Percentiles rank a stretch among this genome's conserved stretches.
These are phyloP conservation scores for Lottia scabra DNA, from an alignment of 2,888 invertebrate species.

Conservation along the genomic window DNA sequence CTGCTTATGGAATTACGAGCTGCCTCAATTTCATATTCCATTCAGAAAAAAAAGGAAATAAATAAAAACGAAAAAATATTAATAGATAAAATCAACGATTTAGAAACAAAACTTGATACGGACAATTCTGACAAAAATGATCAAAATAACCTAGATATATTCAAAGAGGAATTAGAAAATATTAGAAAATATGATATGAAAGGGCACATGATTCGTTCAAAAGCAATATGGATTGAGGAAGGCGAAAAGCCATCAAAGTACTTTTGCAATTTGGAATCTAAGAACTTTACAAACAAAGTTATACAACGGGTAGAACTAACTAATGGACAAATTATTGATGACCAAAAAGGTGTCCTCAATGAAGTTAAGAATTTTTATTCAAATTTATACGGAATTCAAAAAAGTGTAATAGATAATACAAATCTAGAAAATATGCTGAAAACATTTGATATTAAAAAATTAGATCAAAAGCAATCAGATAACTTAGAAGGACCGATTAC, in stretches of 20 bases:
- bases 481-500: not conserved
- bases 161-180: no score
- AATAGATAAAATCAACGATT: not conserved
- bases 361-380: not conserved
- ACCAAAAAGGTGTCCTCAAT: not conserved
- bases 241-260: constrained; percentile 2
- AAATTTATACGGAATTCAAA: not conserved
- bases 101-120: not conserved
- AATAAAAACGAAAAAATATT: not conserved
- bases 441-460: not conserved
- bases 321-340: not conserved
- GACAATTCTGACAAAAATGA: no score
- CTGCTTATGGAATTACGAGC: constrained; percentile 1
- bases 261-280: not conserved
- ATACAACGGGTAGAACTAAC: not conserved
- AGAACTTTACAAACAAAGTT: no score
- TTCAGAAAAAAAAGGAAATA: not conserved
- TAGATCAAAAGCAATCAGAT: not conserved
- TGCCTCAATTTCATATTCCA: not conserved
- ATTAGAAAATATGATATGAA: not conserved
- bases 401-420: not conserved
- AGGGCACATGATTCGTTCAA: not conserved
- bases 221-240: not conserved
- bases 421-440: not conserved
- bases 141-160: no score